Base-by-base conservation (phyloP, 2,113 vertebrate species). In the Salvelinus sp. region DNA sequence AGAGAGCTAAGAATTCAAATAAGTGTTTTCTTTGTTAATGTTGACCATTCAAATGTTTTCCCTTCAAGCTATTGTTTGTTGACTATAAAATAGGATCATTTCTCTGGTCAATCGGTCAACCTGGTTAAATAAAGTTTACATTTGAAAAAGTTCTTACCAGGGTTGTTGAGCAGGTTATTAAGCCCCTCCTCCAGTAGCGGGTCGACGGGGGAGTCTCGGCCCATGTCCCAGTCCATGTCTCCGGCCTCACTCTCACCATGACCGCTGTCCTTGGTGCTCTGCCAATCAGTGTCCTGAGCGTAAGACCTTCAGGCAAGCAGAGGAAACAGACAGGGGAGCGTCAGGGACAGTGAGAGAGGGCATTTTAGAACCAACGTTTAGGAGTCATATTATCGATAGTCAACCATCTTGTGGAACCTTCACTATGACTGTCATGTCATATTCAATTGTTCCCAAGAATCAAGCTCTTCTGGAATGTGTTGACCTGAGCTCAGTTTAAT, bases 111-210 rank as follows among this genome's bases (percentile, higher is more conserved):
- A 20, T 20, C 16, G 0, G 13, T 1, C 14, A 57, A 57, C 54
- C 13, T 23, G 5, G n/a, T 23, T 16, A 22, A 62, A 62, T 62
- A 22, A 2, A 22, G 6, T 0, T 33, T 33, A 6, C 0, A 33
- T 33, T 22, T 22, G 0, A 7, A 22, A 22, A 1, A 2, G 1
- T 58, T 25, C 79, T 88, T 89, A 98, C 97, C 95, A n/a, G 94
- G 80, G 76, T 91, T 89, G 0, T 91, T 92, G 82, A 96, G 83
- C 25, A 98, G 91, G 82, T 88, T 92, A 14, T 90, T 91, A 54
- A 98, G 91, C 1, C 91, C 93, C 71, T 98, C 95, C 82, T 96
- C 96, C 84, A 96, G 93, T 73, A 97, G 90, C 0, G 92, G 93
- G 83, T 95, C 95, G 23, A 95, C 91, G 12, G 95, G 85, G 0